Base-by-base conservation (phyloP, 1,140 invertebrate species). In the Drosophila auraria region DNA sequence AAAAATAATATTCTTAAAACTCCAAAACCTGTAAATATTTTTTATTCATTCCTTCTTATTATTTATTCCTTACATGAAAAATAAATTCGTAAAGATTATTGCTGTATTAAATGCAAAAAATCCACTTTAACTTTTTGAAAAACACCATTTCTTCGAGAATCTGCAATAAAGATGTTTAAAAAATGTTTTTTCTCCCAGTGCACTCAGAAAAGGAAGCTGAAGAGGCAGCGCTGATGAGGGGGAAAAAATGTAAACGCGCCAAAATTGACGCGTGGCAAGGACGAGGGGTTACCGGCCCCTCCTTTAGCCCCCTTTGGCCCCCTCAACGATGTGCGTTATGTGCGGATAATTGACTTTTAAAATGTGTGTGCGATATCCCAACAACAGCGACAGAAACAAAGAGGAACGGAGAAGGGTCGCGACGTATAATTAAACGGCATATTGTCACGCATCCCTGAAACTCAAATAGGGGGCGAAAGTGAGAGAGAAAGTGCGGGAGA, bases 291-390 rank as follows among this genome's bases (percentile, higher is more conserved):
- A 17, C 54, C 30, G n/a, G n/a, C 56, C 23, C 6, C 53, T 36
- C 25, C n/a, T 53, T 36, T 42, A 2, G 36, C 54, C 68, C 47
- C 23, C 25, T 42, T 17, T 25, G n/a, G 53, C 76, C 54, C 78
- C 64, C 64, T 83, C 73, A 87, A 87, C 81, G 83, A 87, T 83
- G 86, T 89, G 86, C 86, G 86, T 89, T 89, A 90, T 90, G 82
- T 90, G 82, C 86, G 86, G 82, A 89, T 89, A 89, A 90, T 89
- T 90, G 86, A 89, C 86, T 90, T 89, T 89, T 89, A 90, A 89
- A 89, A 89, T 87, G 83, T 87, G 83, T 87, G 83, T 83, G 84
- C 77, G 83, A 87, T 89, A 87, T 87, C 72, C 62, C 83, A 83
- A 69, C 80, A 84, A 57, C 80, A 83, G 42, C 73, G 80, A 53